Evolutionary conservation across 2,797 vertebrate genomes (phyloP), one percentile per base, ranked within the genome.

Genomic region (Acestrorhynchus altus): DNA sequence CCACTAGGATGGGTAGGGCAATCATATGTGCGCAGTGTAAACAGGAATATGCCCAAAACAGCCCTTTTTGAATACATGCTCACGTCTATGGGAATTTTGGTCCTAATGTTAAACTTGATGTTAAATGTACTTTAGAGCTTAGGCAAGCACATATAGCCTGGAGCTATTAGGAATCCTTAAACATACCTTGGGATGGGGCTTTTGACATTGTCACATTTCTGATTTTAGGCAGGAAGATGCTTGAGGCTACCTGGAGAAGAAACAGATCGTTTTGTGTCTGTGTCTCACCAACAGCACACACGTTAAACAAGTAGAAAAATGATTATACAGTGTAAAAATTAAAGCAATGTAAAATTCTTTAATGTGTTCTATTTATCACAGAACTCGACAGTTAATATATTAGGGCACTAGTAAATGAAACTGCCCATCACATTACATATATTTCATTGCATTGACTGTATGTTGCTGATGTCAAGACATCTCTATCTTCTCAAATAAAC

Each of bases 191-290:
- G 18, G n/a, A 52, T 60, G 4, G 11, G 42, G 10, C 0, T 56
- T 54, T 18, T 71, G 44, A 51, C 46, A 9, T 2, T 16, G 13
- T 40, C 66, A 40, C 7, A 15, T 72, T 69, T 22, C 18, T 77
- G 22, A 56, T 72, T 78, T 10, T 4, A 78, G 76, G 51, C 40
- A 49, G 51, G 69, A 78, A 65, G 61, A 72, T 20, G 60, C 69
- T 39, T 78, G 51, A 78, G 39, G 15, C 46, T 59, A 22, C 31
- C 52, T 20, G 26, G 42, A 65, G 26, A 31, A 52, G 10, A 56
- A 46, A 11, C 26, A 3, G 20, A 4, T 4, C 4, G 11, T 6
- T 65, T 24, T 42, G n/a, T 6, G 2, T 40, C 11, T 20, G 2
- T 61, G 59, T 8, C n/a, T 40, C 10, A 61, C 12, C 26, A 59